Percentiles rank a stretch among this genome's conserved stretches.
Conservation (phyloP, 2,888 invertebrate genomes). For the Andrena trimmerana region DNA sequence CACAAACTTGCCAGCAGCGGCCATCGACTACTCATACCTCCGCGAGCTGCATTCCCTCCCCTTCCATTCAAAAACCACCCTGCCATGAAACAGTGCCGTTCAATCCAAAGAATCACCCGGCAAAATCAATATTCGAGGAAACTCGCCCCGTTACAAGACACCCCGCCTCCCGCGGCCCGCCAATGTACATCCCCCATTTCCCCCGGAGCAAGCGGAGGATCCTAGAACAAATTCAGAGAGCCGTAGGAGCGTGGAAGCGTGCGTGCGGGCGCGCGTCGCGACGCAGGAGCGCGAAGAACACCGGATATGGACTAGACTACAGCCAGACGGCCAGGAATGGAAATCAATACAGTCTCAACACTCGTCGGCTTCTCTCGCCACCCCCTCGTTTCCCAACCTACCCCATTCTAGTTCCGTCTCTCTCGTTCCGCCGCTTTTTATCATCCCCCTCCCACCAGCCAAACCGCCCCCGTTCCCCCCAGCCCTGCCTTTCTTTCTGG, state of each 20-base stretch:
- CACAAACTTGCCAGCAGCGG: too few species aligned
- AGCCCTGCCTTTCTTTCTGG: constrained; percentile 39
- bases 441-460: neutral
- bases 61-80: too few species aligned
- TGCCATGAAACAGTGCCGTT: too few species aligned
- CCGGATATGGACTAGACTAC: constrained; percentile 75
- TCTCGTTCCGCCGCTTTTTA: constrained; percentile 24
- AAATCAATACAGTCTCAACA: constrained; percentile 77
- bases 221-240: neutral
- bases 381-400: constrained; percentile 47
- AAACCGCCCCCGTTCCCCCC: neutral
- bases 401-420: constrained; percentile 33
- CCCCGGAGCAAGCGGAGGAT: neutral
- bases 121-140: too few species aligned
- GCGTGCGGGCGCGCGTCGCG: constrained; percentile 42
- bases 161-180: neutral
- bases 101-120: too few species aligned
- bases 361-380: constrained; percentile 60
- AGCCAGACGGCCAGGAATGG: constrained; percentile 75
- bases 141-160: too few species aligned
- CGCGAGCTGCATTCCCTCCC: too few species aligned
- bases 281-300: constrained; percentile 53
- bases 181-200: neutral
- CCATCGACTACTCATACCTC: too few species aligned
- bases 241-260: neutral